Evolutionary conservation across 2,113 vertebrate species (phyloP).

Genomic region (Festucalex cinctus): DNA sequence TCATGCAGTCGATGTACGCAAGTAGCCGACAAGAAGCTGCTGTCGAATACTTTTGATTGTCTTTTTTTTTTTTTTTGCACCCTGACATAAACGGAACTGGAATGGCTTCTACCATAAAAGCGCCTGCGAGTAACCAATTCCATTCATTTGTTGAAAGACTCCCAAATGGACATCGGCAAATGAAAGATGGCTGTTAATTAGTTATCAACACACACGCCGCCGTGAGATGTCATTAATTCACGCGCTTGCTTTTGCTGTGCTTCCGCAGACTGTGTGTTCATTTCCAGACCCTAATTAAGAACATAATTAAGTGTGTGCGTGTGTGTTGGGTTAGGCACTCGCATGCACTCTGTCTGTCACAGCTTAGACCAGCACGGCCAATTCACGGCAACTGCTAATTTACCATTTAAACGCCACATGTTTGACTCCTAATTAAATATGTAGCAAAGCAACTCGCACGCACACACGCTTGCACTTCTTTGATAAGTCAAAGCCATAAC

Average conservation of each 20-base stretch:
- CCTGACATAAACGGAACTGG: not conserved
- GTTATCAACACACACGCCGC: conserved; percentile 7
- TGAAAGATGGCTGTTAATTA: conserved; percentile 21
- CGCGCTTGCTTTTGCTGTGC: conserved; percentile 2
- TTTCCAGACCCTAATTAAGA: conserved; percentile 58
- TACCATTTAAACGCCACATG: conserved; percentile 60
- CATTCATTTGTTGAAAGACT: conserved; percentile 33
- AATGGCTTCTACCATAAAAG: not conserved
- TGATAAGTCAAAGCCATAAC: too few relatives aligned
- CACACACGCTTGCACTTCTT: not conserved
- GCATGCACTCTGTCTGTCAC: conserved; percentile 20
- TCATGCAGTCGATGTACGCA: not conserved
- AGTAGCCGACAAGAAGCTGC: not conserved
- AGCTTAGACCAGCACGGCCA: conserved; percentile 51
- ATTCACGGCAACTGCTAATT: conserved; percentile 51
- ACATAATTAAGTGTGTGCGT: conserved; percentile 53
- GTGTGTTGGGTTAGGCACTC: not conserved
- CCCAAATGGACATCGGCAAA: conserved; percentile 21
- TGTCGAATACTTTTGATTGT: not conserved
- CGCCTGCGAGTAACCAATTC: conserved; percentile 12
- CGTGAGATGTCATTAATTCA: conserved; percentile 26
- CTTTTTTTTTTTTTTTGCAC: not conserved
- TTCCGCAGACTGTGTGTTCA: conserved; percentile 14
- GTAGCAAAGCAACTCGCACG: not conserved
- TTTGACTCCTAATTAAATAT: conserved; percentile 63